Base-by-base conservation (phyloP, 2,797 vertebrate genomes). In the Channallabes apus region DNA sequence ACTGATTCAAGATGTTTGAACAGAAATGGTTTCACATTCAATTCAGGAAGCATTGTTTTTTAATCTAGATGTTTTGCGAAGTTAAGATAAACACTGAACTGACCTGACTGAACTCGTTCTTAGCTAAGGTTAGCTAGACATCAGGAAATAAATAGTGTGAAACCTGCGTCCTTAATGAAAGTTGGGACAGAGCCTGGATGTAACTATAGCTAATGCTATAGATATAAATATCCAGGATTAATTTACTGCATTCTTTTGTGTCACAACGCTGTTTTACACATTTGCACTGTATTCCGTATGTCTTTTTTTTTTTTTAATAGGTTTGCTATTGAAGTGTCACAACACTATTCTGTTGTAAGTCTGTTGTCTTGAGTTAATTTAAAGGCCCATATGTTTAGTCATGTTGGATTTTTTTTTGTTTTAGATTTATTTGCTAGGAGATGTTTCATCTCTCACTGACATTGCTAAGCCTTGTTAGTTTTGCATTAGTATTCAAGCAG, bases 401-500 rank as follows among this genome's bases (percentile, higher is more conserved):
- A 27, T 20, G 17, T 9, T 2, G 9, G 15, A 24, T 22, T 67
- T 24, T 67, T 24, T 12, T 59, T 29, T 38, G 65, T 79, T 17
- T 12, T 51, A 24, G n/a, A 20, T 59, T 59, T 46, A 6, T n/a
- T 61, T 61, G 12, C 59, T 51, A 11, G 51, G 35, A 51, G n/a
- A 46, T 76, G 51, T 7, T 69, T 61, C n/a, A 29, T 69, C 0
- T 24, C 15, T 38, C 64, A 82, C 32, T 24, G 29, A 62, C 12
- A 78, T 78, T 61, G 80, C n/a, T 54, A 51, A 56, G 80, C 73
- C 80, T 82, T 82, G 80, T 78, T 77, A 29, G 80, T 54, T 72
- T 80, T 71, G 61, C 35, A 86, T 89, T 89, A 81, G 88, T 85
- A 89, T 89, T 82, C 88, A 81, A 73, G 73, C 46, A 75, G 27